Base-by-base conservation (phyloP, 1,140 invertebrate genomes). In the Aphidius ervi region DNA sequence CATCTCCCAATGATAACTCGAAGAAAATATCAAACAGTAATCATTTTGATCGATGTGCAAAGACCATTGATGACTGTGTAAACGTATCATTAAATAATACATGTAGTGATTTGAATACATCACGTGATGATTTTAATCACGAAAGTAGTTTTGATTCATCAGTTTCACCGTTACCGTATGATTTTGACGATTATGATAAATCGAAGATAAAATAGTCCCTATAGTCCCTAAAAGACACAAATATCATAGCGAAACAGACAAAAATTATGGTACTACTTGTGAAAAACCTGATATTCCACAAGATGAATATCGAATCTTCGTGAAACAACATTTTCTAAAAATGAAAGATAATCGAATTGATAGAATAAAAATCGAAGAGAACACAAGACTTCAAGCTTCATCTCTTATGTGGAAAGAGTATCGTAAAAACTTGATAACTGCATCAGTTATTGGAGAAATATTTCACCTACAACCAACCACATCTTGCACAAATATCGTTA, bases 261-360 rank as follows among this genome's bases (percentile, higher is more conserved):
- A 66, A 62, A 41, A 63, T 49, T 68, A 69, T 49, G 63, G 66
- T 8, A 52, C 63, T 41, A 45, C 46, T 23, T 57, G 16, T 1
- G 41, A 61, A 37, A 57, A 62, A 55, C 61, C 61, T 10, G 65
- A 70, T 64, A 5, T 59, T 52, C 6, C 57, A 23, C 9, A 41
- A 45, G 46, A 60, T 31, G 54, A 43, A 31, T 64, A 50, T 31
- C 31, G 56, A 8, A 42, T 41, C 6, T 8, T 40, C 4, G 41
- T 40, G 7, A 41, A 16, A 61, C 47, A 59, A 41, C 54, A 56
- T 63, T 37, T 31, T 10, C 9, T 56, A 9, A 61, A 63, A 54
- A 56, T 68, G 41, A 49, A 47, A 6, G 46, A 47, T 6, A 40
- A 60, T 49, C 62, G 58, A 10, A 37, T 6, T 5, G 48, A 56